Conservation (phyloP, 1,140 invertebrate species). For the Centruroides vittatus region DNA sequence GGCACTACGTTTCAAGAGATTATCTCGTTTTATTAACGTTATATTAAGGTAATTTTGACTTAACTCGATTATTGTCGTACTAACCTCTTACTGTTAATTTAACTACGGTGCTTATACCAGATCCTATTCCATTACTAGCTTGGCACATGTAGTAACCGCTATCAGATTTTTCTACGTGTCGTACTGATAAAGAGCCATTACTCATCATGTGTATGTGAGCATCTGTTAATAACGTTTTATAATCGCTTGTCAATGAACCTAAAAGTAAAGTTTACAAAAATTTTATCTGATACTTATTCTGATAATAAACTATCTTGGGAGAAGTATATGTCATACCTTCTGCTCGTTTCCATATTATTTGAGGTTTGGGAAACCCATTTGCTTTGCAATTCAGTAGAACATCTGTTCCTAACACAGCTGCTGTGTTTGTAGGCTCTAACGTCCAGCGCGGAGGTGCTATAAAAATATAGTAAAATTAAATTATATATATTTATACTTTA, state of each 20-base stretch:
- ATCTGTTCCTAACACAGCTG: constrained; percentile 27
- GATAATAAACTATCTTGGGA: not conserved
- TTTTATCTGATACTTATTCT: too few relatives aligned
- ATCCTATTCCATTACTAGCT: constrained; percentile 79
- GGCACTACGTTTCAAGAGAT: too few relatives aligned
- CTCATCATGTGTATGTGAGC: constrained; percentile 24
- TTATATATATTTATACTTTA: too few relatives aligned
- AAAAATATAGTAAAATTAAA: constrained; percentile 4
- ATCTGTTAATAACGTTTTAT: constrained; percentile 17
- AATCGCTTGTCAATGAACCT: constrained; percentile 15
- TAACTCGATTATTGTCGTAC: not conserved
- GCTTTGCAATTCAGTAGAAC: constrained; percentile 32
- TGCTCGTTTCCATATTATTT: constrained; percentile 29
- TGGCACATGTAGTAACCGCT: constrained; percentile 56
- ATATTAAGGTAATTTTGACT: too few relatives aligned
- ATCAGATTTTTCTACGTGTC: constrained; percentile 26
- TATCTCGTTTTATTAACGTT: too few relatives aligned
- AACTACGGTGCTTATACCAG: constrained; percentile 32
- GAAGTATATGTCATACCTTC: constrained; percentile 3
- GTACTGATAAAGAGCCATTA: constrained; percentile 32
- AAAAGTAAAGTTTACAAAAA: not conserved
- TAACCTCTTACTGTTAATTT: constrained; percentile 28
- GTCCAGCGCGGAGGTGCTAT: constrained; percentile 34
- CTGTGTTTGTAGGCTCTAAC: constrained; percentile 29
- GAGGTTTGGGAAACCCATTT: constrained; percentile 30